Base-by-base conservation (phyloP, 1,140 invertebrate species). In the Aphelenchoides besseyi region DNA sequence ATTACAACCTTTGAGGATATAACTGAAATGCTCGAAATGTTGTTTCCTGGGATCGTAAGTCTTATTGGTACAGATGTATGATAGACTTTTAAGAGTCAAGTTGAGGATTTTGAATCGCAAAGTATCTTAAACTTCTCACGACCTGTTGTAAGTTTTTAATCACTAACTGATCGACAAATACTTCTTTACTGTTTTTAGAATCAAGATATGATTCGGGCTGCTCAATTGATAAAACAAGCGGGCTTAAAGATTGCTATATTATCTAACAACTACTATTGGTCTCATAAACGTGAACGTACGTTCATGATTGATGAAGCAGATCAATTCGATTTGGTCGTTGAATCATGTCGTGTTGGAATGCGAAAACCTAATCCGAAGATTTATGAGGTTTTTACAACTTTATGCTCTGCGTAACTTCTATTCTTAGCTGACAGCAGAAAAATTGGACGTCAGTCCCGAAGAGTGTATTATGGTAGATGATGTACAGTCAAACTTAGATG, bases 381-480 rank as follows among this genome's bases (percentile, higher is more conserved):
- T 66, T 66, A 66, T 29, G 23, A 66, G 30, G 30, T 66, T 23
- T 12, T 16, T 36, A n/a, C 30, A n/a, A 29, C n/a, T 61, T 1
- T 18, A 18, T 61, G n/a, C 41, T 12, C 12, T 48, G n/a, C n/a
- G 41, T 16, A 48, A 16, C 41, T 16, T 53, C 16, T 53, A 12
- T 12, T 53, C 18, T 16, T 53, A 70, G 68, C 66, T 70, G 16
- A 48, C 68, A 5, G 18, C 48, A 18, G 5, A 70, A 61, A 70
- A 73, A 61, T 41, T 70, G 30, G 68, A 61, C 3, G 62, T 5
- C 5, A 29, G 33, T 3, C 5, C 68, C 3, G 69, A 70, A 41
- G 68, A 70, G 30, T 70, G 68, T 26, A 32, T 70, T 28, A 36
- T 70, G 30, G 67, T 70, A 9, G 68, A 70, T 41, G 68, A 70